phyloP scores from a whole-genome alignment of 2,888 invertebrate species.

The Hypsopygia costalis region DNA sequence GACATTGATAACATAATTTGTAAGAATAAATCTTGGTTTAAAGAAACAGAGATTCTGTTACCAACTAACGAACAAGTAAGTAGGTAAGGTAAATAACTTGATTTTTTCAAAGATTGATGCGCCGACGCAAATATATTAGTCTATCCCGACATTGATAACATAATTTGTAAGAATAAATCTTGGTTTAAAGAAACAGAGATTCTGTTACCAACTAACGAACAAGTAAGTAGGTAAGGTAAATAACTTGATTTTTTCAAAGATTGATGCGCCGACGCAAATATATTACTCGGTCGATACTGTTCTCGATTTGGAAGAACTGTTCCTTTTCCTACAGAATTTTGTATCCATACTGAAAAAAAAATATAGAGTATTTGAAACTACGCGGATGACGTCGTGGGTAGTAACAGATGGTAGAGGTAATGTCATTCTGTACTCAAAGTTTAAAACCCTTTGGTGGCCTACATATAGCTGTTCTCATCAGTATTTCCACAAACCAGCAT shows the following conservation, averaged over 20 bases:
- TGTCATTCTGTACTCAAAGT: no score
- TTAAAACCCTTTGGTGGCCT: no score
- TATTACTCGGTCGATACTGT: no score
- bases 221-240: conserved; percentile 26
- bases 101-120: conserved; percentile 22
- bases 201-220: conserved; percentile 27
- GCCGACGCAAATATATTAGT: conserved; percentile 23
- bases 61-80: conserved; percentile 28
- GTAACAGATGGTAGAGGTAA: no score
- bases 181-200: conserved; percentile 27
- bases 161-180: conserved; percentile 23
- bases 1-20: conserved; percentile 24
- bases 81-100: conserved; percentile 24
- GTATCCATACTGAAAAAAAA: no score
- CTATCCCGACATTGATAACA: conserved; percentile 24
- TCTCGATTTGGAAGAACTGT: conserved; percentile 21
- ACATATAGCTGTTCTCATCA: no score
- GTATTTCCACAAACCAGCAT: no score
- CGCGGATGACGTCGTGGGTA: no score
- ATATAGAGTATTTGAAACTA: no score
- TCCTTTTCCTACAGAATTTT: conserved; percentile 14
- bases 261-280: conserved; percentile 23
- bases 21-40: conserved; percentile 25
- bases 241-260: conserved; percentile 21
- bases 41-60: conserved; percentile 26